These are phyloP conservation scores for Zeugodacus cucurbitae DNA, from an alignment of 1,140 invertebrate species.

Conservation along the genomic window DNA sequence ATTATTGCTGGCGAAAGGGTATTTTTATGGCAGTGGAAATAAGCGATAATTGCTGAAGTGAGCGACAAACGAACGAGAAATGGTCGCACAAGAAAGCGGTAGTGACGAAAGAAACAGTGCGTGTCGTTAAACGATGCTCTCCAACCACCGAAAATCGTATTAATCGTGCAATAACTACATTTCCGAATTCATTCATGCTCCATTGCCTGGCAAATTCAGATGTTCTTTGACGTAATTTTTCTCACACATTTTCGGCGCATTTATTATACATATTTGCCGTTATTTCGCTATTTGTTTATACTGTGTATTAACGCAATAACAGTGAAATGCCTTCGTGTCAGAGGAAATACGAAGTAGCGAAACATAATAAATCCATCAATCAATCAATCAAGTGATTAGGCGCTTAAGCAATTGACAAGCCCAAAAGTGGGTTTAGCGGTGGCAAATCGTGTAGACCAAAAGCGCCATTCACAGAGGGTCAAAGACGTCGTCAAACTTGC, in stretches of 20 bases:
- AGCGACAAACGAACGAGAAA: neutral
- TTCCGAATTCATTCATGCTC: no score
- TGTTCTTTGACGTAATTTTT: neutral
- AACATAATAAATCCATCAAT: neutral
- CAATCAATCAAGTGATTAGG: slow-evolving; percentile 24
- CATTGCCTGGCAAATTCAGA: neutral
- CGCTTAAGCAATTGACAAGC: slow-evolving; percentile 3
- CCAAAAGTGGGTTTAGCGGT: neutral
- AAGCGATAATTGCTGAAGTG: neutral
- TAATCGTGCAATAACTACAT: no score
- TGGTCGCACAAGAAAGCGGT: no score
- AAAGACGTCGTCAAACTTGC: neutral
- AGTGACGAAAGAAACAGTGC: no score
- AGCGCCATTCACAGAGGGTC: neutral
- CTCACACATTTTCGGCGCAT: neutral
- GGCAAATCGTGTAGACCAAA: neutral
- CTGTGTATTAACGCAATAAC: neutral
- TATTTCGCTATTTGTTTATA: neutral
- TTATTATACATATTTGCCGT: neutral
- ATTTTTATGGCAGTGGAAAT: neutral
- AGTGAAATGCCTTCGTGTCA: neutral
- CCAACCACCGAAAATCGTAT: no score
- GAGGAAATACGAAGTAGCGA: neutral
- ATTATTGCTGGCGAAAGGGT: neutral
- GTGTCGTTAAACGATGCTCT: no score